A percentile compares a stretch with the other conserved stretches of the same genome.
phyloP scores from a whole-genome alignment of 2,113 vertebrate species.

The Marmota flaviventris region DNA sequence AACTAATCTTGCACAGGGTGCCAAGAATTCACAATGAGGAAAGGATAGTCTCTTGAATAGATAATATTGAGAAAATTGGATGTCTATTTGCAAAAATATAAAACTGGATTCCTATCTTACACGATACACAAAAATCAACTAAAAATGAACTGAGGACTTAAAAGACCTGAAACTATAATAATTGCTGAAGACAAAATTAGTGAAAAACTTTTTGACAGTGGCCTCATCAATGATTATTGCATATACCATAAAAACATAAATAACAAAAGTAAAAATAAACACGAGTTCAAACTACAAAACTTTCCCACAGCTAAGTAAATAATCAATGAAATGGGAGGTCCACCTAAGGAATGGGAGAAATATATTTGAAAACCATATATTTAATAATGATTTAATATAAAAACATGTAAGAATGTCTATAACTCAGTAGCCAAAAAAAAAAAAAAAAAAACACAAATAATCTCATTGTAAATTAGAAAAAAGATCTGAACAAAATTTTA shows the following conservation, averaged over 20 bases:
- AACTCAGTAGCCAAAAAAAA: not conserved
- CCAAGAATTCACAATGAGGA: not conserved
- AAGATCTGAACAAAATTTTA: not conserved
- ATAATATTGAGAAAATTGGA: not conserved
- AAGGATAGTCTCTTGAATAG: not conserved
- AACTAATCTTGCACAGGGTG: not conserved
- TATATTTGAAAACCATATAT: not conserved
- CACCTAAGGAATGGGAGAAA: not conserved
- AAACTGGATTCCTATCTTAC: not conserved
- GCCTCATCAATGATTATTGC: not conserved
- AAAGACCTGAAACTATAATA: not conserved
- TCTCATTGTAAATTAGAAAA: not conserved
- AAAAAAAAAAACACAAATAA: not conserved
- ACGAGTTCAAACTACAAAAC: not conserved
- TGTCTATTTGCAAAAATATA: not conserved
- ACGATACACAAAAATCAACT: not conserved
- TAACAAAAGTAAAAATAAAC: not conserved
- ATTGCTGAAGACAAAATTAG: not conserved
- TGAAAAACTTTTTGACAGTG: not conserved
- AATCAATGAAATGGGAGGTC: not conserved
- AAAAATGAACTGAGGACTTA: not conserved
- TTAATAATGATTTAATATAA: not conserved
- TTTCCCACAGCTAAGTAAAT: not conserved
- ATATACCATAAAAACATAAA: not conserved
- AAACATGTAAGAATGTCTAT: not conserved